Evolutionary conservation across 1,140 invertebrate species (phyloP), one percentile per base, ranked within the genome.

Genomic region (Dufourea novaeangliae): DNA sequence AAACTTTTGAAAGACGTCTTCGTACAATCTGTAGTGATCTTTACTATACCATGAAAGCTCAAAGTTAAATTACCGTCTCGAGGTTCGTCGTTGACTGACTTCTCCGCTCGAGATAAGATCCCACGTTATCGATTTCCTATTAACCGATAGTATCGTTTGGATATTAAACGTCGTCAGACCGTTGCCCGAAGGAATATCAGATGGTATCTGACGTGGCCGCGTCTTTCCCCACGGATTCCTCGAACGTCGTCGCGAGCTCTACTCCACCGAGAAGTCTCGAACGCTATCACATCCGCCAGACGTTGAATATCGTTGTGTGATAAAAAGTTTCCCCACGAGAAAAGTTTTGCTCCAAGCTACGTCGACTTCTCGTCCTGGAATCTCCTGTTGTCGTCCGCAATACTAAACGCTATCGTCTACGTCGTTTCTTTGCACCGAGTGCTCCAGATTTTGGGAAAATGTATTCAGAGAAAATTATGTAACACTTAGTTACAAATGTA

Each of bases 121-220:
- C 37, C 17, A 10, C 17, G 17, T 12, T 11, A 56, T 69, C 67
- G 50, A 70, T 70, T 29, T 56, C 34, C 34, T 14, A 41, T 69
- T 56, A 39, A 0, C 41, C n/a, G 17, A 5, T 27, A 17, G 20
- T 69, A 56, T 27, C 22, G 22, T 10, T 14, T 27, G 54, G 22
- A 27, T 32, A 69, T 54, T 34, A 56, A 25, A 25, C 17, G 32
- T 37, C 20, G 57, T 54, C 22, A n/a, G 22, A n/a, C 12, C 11
- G 32, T 56, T 37, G 22, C 22, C 25, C 25, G 25, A 17, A 37
- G 11, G 32, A 12, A n/a, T 37, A 11, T 54, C 8, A 12, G 20
- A 50, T 50, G n/a, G n/a, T n/a, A n/a, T n/a, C n/a, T n/a, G n/a
- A n/a, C n/a, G n/a, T n/a, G n/a, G n/a, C n/a, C n/a, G n/a, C n/a